phyloP scores from a whole-genome alignment of 2,797 vertebrate species.

The Gobio occitaniae region DNA sequence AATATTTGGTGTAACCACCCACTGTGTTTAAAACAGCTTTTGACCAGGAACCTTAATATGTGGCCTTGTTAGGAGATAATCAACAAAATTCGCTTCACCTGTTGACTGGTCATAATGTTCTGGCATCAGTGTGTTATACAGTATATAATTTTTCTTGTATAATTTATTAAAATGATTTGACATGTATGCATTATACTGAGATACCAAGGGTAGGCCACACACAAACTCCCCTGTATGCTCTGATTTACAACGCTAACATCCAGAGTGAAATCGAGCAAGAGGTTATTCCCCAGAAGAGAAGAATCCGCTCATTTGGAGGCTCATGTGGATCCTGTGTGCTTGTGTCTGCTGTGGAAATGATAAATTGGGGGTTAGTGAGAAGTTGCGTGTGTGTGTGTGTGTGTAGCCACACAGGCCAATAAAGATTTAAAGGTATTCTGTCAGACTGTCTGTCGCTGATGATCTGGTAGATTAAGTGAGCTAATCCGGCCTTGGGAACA shows the following conservation, averaged over 20 bases:
- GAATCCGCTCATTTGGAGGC: background rate
- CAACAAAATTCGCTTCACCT: no score
- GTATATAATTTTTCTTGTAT: background rate
- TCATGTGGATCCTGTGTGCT: background rate
- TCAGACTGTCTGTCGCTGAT: slow-evolving; percentile 39
- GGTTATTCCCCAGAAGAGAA: background rate
- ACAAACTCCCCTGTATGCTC: background rate
- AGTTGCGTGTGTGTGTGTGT: background rate
- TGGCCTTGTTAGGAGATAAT: no score
- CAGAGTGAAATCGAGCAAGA: background rate
- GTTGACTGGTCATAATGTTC: no score
- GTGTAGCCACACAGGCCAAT: background rate
- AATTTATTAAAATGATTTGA: background rate
- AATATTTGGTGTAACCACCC: no score
- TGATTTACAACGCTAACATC: background rate
- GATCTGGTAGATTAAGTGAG: slow-evolving; percentile 39
- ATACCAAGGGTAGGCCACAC: background rate
- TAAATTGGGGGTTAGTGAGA: slow-evolving; percentile 9
- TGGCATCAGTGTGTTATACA: no score
- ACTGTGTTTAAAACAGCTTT: no score
- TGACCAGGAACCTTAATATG: no score
- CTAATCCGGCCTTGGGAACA: slow-evolving; percentile 30
- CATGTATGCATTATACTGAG: no score
- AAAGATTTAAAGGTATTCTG: slow-evolving; percentile 33
- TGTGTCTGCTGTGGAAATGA: background rate